These are phyloP conservation scores for Mormyrops attenuatus DNA, from an alignment of 2,797 vertebrate genomes.

Conservation along the genomic window DNA sequence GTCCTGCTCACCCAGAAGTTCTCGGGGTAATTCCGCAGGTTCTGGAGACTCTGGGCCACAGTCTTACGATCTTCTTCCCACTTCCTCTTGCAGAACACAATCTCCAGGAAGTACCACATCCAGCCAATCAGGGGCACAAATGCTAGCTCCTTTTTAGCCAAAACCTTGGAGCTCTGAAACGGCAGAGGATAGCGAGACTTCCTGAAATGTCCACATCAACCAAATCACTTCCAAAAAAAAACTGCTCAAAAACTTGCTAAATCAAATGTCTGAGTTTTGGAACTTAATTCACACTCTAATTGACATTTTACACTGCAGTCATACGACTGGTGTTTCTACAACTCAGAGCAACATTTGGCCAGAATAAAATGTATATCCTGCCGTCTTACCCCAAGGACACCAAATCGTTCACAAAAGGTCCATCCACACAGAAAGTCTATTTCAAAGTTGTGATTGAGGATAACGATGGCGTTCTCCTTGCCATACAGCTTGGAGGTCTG, in stretches of 20 bases:
- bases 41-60: conserved; percentile 71
- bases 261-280: background rate
- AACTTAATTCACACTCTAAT: background rate
- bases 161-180: conserved; percentile 85
- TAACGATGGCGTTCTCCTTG: conserved; percentile 85
- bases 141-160: conserved; percentile 89
- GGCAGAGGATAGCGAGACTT: background rate
- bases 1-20: conserved; percentile 74
- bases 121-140: conserved; percentile 91
- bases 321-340: background rate
- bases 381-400: conserved; percentile 83
- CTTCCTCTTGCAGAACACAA: conserved; percentile 91
- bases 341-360: background rate
- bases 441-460: conserved; percentile 93
- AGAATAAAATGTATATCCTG: background rate
- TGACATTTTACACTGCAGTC: background rate
- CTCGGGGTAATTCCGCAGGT: conserved; percentile 84
- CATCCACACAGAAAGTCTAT: conserved; percentile 97
- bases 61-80: conserved; percentile 90
- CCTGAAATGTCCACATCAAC: background rate
- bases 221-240: background rate
- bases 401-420: conserved; percentile 89
- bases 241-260: background rate
- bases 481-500: conserved; percentile 68
- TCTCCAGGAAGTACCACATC: conserved; percentile 99